Evolutionary conservation across 2,797 vertebrate species (phyloP).

Genomic region (Momotus momota): DNA sequence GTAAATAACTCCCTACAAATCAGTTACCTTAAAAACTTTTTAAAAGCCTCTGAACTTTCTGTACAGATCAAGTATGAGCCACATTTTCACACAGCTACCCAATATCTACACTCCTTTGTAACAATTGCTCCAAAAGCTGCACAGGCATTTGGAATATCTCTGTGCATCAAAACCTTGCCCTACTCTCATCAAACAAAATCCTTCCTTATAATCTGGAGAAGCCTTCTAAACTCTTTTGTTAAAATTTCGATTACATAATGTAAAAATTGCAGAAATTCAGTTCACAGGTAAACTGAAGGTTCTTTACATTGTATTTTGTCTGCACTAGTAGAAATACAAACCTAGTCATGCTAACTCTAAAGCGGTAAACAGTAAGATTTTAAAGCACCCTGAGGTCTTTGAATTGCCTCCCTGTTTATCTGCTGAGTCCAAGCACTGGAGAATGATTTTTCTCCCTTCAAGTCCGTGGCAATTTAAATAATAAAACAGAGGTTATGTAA

Average conservation of each 20-base stretch:
- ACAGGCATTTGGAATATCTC: neutral
- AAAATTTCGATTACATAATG: neutral
- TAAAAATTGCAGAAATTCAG: neutral
- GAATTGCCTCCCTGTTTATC: conserved; percentile 8
- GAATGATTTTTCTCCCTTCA: neutral
- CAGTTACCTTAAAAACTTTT: neutral
- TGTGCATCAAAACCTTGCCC: neutral
- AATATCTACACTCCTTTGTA: fast-evolving
- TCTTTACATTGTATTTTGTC: neutral
- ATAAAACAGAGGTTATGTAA: conserved; percentile 59
- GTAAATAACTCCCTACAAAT: neutral
- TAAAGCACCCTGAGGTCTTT: neutral
- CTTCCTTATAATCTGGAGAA: neutral
- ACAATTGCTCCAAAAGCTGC: neutral
- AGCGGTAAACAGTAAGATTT: neutral
- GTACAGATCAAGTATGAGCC: neutral
- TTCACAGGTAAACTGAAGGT: neutral
- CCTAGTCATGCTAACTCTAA: neutral
- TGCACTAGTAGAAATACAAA: neutral
- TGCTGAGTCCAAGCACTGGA: neutral
- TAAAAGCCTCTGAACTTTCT: neutral
- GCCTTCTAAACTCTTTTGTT: neutral
- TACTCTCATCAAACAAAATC: neutral
- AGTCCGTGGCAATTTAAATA: conserved; percentile 15
- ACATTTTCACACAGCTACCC: neutral